Percentiles rank a stretch among this genome's conserved stretches.
phyloP scores from a whole-genome alignment of 2,888 invertebrate species.

The Cryptocheilus praepositus region DNA sequence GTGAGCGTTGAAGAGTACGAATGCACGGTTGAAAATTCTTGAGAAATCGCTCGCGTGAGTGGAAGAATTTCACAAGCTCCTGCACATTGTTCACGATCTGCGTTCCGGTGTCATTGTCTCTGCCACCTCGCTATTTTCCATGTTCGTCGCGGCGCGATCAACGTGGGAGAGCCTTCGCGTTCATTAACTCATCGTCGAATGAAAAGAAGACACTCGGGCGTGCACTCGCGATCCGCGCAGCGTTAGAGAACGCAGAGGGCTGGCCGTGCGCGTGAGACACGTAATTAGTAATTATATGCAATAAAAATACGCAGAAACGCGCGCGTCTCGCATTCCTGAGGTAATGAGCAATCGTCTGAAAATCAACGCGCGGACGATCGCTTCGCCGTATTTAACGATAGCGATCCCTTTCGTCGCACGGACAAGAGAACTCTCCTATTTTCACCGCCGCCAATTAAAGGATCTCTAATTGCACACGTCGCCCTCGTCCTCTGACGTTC shows the following conservation, averaged over 20 bases:
- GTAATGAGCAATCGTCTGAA: neutral
- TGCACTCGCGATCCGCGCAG: neutral
- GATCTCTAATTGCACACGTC: no score
- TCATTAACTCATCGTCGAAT: constrained; percentile 16
- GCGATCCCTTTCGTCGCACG: neutral
- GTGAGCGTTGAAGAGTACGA: no score
- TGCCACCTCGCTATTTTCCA: constrained; percentile 15
- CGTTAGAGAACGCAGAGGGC: constrained; percentile 9
- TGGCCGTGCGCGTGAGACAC: constrained; percentile 12
- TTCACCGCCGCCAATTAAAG: no score
- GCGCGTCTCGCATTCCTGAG: neutral
- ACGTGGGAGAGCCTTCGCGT: constrained; percentile 21
- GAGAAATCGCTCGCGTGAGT: no score
- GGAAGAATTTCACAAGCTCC: neutral
- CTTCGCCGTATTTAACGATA: neutral
- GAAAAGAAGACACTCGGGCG: neutral
- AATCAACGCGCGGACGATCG: neutral
- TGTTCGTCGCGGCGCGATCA: constrained; percentile 15
- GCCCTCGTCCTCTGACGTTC: no score
- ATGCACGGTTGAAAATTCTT: neutral
- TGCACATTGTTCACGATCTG: constrained; percentile 2
- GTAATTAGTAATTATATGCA: constrained; percentile 31
- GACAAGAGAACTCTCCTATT: neutral
- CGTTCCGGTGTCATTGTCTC: constrained; percentile 5
- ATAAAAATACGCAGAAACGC: constrained; percentile 20